A percentile compares a stretch with the other conserved stretches of the same genome.
Conservation (phyloP, 2,113 vertebrate species). For the Cercocebus atys region DNA sequence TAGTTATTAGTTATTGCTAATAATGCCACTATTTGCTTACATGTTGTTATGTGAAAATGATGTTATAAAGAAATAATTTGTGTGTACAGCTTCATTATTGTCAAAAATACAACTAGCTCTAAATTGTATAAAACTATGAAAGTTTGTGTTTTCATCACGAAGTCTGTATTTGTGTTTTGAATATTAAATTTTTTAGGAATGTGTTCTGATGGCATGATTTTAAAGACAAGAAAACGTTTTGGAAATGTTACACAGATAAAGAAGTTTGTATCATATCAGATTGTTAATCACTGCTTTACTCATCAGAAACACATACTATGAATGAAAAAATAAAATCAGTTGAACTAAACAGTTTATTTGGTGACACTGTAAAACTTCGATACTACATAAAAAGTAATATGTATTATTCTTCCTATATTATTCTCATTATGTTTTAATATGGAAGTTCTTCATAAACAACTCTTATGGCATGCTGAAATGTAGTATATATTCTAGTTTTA, state of each 20-base stretch:
- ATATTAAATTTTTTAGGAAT: neutral
- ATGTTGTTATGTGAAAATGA: neutral
- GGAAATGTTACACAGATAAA: neutral
- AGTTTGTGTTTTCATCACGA: neutral
- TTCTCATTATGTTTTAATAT: neutral
- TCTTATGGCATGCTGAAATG: neutral
- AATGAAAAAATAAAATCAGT: neutral
- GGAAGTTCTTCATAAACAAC: neutral
- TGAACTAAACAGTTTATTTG: neutral
- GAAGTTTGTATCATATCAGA: neutral
- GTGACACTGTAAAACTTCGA: neutral
- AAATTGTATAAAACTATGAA: neutral
- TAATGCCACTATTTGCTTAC: neutral
- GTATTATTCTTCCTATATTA: neutral
- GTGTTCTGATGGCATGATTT: neutral
- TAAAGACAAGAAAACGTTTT: neutral
- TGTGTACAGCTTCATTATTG: neutral
- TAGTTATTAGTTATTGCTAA: neutral
- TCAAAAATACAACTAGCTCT: neutral
- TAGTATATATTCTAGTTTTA: neutral
- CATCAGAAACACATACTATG: neutral
- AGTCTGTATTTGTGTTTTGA: neutral
- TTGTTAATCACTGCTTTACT: neutral
- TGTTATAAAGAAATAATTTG: neutral
- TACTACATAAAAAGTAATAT: neutral